Percentiles rank a stretch among this genome's conserved stretches.
Evolutionary conservation across 2,888 invertebrate genomes (phyloP).

Genomic region (Drosophila buzzatii): DNA sequence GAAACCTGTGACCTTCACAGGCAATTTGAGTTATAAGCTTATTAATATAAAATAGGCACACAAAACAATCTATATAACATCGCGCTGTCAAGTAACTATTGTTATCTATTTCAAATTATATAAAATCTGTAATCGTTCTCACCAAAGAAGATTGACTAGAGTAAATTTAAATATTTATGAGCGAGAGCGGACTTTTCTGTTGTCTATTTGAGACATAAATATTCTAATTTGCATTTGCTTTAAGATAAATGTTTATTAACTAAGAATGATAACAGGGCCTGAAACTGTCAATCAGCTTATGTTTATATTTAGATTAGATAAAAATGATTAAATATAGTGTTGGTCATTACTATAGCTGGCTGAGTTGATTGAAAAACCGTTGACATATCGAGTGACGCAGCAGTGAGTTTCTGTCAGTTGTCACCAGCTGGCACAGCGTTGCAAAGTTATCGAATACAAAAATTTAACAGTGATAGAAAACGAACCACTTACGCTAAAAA

Average conservation of each 20-base stretch:
- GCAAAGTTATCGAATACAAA: slow-evolving; percentile 14
- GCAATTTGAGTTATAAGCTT: slow-evolving; percentile 20
- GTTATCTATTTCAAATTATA: neutral
- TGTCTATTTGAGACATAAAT: slow-evolving; percentile 6
- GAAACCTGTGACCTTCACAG: slow-evolving; percentile 28
- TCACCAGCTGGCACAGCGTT: neutral
- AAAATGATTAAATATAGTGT: slow-evolving; percentile 3
- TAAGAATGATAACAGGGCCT: neutral
- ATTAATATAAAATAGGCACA: slow-evolving; percentile 50
- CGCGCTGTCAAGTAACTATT: neutral
- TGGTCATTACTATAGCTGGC: neutral
- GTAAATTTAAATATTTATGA: slow-evolving; percentile 16
- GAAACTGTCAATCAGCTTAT: slow-evolving; percentile 8
- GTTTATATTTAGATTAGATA: slow-evolving; percentile 34
- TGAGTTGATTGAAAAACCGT: slow-evolving; percentile 23
- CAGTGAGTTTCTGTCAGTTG: slow-evolving; percentile 4
- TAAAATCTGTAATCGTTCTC: neutral
- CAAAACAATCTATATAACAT: neutral
- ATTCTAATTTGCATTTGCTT: slow-evolving; percentile 1
- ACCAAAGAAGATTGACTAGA: neutral
- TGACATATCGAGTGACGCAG: slow-evolving; percentile 1
- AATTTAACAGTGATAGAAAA: neutral
- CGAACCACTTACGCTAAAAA: neutral
- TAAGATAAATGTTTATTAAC: neutral
- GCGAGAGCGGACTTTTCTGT: neutral